Evolutionary conservation across 1,140 invertebrate genomes (phyloP).

Genomic region (Papilio xuthus): DNA sequence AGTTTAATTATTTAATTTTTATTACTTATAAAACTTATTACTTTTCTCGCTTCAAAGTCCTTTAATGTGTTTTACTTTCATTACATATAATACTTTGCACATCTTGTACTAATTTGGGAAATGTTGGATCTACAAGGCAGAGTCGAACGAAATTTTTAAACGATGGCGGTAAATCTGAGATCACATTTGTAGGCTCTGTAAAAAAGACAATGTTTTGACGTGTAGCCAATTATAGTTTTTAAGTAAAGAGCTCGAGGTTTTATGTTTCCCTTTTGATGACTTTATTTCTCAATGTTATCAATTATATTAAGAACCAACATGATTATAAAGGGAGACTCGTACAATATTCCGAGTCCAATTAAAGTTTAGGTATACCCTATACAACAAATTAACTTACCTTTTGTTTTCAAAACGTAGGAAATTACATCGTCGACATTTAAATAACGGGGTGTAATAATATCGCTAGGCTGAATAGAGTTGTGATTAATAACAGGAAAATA

Average conservation of each 20-base stretch:
- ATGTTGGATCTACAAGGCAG: conserved; percentile 71
- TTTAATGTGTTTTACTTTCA: conserved; percentile 10
- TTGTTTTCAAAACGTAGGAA: conserved; percentile 50
- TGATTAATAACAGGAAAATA: conserved; percentile 62
- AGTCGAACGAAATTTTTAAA: conserved; percentile 68
- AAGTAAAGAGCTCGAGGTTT: too few relatives aligned
- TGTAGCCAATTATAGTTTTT: background rate
- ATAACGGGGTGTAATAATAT: conserved; percentile 48
- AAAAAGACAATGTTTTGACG: conserved; percentile 32
- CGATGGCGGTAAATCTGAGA: conserved; percentile 44
- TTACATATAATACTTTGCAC: conserved; percentile 59
- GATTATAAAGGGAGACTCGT: too few relatives aligned
- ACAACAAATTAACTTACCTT: conserved; percentile 43
- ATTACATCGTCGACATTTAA: conserved; percentile 58
- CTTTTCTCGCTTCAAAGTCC: background rate
- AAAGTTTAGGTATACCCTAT: conserved; percentile 16
- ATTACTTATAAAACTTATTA: background rate
- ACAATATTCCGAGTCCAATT: background rate
- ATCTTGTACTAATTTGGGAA: conserved; percentile 65
- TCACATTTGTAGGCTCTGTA: conserved; percentile 45
- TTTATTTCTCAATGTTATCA: too few relatives aligned
- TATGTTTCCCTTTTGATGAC: too few relatives aligned
- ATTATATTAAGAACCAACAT: too few relatives aligned
- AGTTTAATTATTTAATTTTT: too few relatives aligned
- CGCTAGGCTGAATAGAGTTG: conserved; percentile 40